These are phyloP conservation scores for Dryocosmus kuriphilus DNA, from an alignment of 2,888 invertebrate genomes.

Conservation along the genomic window DNA sequence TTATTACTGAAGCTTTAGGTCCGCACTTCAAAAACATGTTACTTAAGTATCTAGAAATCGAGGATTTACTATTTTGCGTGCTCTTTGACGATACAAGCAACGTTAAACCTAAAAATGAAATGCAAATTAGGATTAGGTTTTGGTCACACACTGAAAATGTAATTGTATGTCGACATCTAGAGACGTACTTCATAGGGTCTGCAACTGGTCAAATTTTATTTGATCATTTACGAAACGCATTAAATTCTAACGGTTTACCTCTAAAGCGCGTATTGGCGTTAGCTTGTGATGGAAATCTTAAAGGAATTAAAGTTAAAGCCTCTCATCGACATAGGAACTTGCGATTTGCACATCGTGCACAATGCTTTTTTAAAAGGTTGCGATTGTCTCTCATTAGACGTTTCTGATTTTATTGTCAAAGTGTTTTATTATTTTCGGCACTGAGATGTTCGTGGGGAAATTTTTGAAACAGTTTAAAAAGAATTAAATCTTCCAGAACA, in stretches of 20 bases:
- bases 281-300: constrained; percentile 42
- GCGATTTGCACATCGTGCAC: constrained; percentile 49
- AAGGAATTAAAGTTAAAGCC: constrained; percentile 10
- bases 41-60: neutral
- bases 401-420: constrained; percentile 49
- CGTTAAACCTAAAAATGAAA: neutral
- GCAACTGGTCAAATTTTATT: constrained; percentile 41
- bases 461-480: constrained; percentile 47
- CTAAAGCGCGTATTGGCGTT: constrained; percentile 33
- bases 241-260: constrained; percentile 33
- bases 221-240: constrained; percentile 11
- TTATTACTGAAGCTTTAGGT: no score
- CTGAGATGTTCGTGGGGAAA: constrained; percentile 47
- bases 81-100: constrained; percentile 1
- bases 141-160: constrained; percentile 35
- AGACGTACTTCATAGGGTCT: constrained; percentile 45
- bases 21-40: constrained; percentile 7
- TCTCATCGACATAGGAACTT: constrained; percentile 49
- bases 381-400: constrained; percentile 20
- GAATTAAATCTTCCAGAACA: no score
- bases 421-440: constrained; percentile 50
- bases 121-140: constrained; percentile 21
- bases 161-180: constrained; percentile 20
- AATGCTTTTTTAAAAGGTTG: no score
- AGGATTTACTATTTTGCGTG: constrained; percentile 12